Evolutionary conservation across 1,140 invertebrate species (phyloP).

Genomic region (Drosophila pseudoananassae): DNA sequence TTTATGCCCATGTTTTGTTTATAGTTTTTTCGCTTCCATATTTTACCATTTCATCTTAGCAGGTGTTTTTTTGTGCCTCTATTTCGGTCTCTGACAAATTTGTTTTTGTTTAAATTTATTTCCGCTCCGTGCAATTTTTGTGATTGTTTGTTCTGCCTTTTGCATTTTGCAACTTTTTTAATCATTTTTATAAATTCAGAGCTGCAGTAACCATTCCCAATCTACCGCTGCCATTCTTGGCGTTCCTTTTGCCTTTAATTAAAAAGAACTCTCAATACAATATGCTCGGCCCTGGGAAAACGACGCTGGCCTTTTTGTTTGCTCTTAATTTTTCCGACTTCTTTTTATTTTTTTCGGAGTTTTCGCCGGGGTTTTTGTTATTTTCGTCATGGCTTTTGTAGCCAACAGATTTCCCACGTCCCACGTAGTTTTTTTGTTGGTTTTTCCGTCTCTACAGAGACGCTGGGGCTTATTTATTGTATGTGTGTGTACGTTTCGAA

Average conservation of each 20-base stretch:
- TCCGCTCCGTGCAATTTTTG: slow-evolving; percentile 55
- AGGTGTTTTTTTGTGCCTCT: neutral
- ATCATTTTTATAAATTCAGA: slow-evolving; percentile 74
- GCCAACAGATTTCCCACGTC: slow-evolving; percentile 69
- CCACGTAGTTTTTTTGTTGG: slow-evolving; percentile 45
- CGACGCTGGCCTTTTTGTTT: slow-evolving; percentile 69
- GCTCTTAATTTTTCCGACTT: slow-evolving; percentile 64
- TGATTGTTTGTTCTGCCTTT: slow-evolving; percentile 70
- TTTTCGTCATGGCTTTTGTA: slow-evolving; percentile 65
- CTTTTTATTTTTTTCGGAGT: slow-evolving; percentile 16
- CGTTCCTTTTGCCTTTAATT: slow-evolving; percentile 73
- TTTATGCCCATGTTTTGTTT: slow-evolving; percentile 53
- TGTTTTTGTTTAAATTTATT: slow-evolving; percentile 39
- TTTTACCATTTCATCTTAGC: slow-evolving; percentile 3
- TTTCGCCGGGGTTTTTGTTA: slow-evolving; percentile 23
- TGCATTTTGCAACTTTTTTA: slow-evolving; percentile 68
- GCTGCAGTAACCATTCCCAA: slow-evolving; percentile 55
- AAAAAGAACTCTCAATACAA: slow-evolving; percentile 81
- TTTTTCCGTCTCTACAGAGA: slow-evolving; percentile 58
- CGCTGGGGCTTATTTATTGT: slow-evolving; percentile 67
- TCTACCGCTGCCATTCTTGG: slow-evolving; percentile 41
- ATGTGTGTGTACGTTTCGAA: slow-evolving; percentile 34
- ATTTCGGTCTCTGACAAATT: slow-evolving; percentile 40
- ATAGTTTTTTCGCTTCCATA: slow-evolving; percentile 13
- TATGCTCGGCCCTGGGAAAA: slow-evolving; percentile 58